phyloP scores from a whole-genome alignment of 2,113 vertebrate species.

The pig (Sus scrofa) region T2T-Sscrofa CM000814.6:101327001-101327500 shows the following conservation, averaged over 20 bases:
- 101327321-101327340: neutral
- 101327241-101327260: neutral
- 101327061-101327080: neutral
- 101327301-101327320: neutral
- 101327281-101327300: neutral
- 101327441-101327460: neutral
- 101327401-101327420: neutral
- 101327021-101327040: neutral
- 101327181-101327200: constrained; percentile 9
- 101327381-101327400: neutral
- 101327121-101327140: constrained; percentile 50
- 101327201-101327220: constrained; percentile 20
- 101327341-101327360: neutral
- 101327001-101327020: constrained; percentile 15
- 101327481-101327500: neutral
- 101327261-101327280: neutral
- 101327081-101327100: neutral
- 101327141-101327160: constrained; percentile 63
- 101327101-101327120: constrained; percentile 9
- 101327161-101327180: neutral
- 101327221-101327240: neutral
- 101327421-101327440: neutral
- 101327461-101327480: accelerated
- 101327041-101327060: neutral
- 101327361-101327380: neutral